These are phyloP conservation scores for Tapirus terrestris DNA, from an alignment of 2,113 vertebrate genomes.

Conservation along the genomic window DNA sequence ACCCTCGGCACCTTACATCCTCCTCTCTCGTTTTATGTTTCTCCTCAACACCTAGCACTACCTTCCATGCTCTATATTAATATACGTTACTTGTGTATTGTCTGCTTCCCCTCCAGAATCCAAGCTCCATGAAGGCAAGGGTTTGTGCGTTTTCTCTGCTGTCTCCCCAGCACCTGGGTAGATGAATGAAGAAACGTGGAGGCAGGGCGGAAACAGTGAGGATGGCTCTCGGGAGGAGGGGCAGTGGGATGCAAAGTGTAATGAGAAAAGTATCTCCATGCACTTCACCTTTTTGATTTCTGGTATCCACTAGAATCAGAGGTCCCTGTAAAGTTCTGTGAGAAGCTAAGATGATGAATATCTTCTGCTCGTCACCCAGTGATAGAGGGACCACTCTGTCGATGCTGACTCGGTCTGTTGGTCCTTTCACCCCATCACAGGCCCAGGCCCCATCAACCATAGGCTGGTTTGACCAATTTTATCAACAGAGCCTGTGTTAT, in stretches of 20 bases:
- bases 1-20: neutral
- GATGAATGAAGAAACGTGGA: neutral
- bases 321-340: neutral
- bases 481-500: neutral
- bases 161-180: neutral
- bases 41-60: neutral
- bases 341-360: neutral
- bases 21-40: neutral
- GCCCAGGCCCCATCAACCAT: neutral
- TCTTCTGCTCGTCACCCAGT: neutral
- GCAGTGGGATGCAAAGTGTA: accelerated
- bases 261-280: accelerated
- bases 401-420: neutral
- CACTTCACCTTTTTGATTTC: neutral
- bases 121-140: no score
- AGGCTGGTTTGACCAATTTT: neutral
- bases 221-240: no score
- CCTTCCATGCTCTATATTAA: accelerated
- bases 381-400: neutral
- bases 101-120: neutral
- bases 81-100: neutral
- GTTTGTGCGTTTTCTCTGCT: neutral
- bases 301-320: neutral
- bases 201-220: neutral
- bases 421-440: no score